phyloP scores from a whole-genome alignment of 2,113 vertebrate species.

The Lanius collurio region DNA sequence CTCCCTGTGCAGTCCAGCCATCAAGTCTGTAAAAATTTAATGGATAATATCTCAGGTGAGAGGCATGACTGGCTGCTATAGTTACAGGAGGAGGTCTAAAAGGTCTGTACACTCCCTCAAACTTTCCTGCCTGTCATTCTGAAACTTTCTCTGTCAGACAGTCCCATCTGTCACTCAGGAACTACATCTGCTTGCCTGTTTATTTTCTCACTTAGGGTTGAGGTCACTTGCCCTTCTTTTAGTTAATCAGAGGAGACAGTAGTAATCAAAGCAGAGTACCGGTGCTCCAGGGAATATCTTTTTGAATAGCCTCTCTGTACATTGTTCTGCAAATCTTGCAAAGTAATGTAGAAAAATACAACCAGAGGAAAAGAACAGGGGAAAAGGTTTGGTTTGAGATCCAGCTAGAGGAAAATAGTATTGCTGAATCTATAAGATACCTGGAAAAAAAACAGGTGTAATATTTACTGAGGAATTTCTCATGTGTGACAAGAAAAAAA shows the following conservation, averaged over 20 bases:
- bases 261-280: constrained; percentile 9
- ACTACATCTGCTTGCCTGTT: constrained; percentile 5
- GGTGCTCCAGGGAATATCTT: neutral
- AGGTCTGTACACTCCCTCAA: neutral
- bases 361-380: neutral
- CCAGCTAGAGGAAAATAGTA: neutral
- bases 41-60: neutral
- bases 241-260: constrained; percentile 45
- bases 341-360: neutral
- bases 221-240: constrained; percentile 18
- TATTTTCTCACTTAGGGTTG: constrained; percentile 18
- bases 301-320: neutral
- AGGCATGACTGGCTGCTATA: neutral
- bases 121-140: neutral
- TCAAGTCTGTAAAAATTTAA: neutral
- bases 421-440: neutral
- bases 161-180: constrained; percentile 34
- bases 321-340: neutral
- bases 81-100: neutral
- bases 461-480: neutral
- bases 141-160: neutral
- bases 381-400: neutral
- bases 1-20: neutral
- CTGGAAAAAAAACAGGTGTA: neutral
- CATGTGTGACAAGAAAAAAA: neutral